Conservation (phyloP, 2,797 vertebrate species). For the Labroides dimidiatus region DNA sequence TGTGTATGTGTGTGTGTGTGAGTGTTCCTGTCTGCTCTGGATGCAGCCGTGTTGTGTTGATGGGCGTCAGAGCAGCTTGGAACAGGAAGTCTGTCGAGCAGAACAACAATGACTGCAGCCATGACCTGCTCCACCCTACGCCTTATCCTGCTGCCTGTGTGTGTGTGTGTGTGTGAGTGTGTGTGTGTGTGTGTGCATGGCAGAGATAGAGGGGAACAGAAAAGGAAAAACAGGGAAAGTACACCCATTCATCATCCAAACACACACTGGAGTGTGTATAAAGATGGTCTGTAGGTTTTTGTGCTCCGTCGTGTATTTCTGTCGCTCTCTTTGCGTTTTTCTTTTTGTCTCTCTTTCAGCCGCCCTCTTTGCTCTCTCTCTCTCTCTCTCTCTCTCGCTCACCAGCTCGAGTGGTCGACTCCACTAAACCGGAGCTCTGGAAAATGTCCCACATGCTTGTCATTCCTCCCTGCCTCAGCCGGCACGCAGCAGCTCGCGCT, state of each 20-base stretch:
- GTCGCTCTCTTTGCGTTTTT: slow-evolving; percentile 2
- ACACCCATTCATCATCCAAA: slow-evolving; percentile 40
- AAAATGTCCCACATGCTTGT: slow-evolving; percentile 85
- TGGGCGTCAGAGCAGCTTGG: slow-evolving; percentile 68
- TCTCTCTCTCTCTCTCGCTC: slow-evolving; percentile 32
- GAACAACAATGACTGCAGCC: slow-evolving; percentile 84
- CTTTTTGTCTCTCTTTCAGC: slow-evolving; percentile 5
- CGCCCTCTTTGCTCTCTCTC: slow-evolving; percentile 27
- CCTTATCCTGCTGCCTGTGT: slow-evolving; percentile 59
- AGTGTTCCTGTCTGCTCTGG: slow-evolving; percentile 49
- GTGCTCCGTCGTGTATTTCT: background rate
- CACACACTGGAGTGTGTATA: slow-evolving; percentile 21
- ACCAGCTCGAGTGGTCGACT: slow-evolving; percentile 59
- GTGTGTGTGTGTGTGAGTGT: slow-evolving; percentile 27
- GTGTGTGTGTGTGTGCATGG: slow-evolving; percentile 17
- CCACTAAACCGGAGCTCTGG: slow-evolving; percentile 78
- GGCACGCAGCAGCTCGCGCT: slow-evolving; percentile 37
- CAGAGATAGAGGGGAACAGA: slow-evolving; percentile 38
- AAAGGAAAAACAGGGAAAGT: slow-evolving; percentile 57
- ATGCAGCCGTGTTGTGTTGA: slow-evolving; percentile 76
- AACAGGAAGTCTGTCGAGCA: slow-evolving; percentile 85
- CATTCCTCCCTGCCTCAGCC: slow-evolving; percentile 80
- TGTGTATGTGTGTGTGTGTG: slow-evolving; percentile 19
- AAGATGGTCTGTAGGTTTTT: background rate
- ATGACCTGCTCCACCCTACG: slow-evolving; percentile 79